phyloP scores from a whole-genome alignment of 2,113 vertebrate species.

The Epinephelus fuscoguttatus region DNA sequence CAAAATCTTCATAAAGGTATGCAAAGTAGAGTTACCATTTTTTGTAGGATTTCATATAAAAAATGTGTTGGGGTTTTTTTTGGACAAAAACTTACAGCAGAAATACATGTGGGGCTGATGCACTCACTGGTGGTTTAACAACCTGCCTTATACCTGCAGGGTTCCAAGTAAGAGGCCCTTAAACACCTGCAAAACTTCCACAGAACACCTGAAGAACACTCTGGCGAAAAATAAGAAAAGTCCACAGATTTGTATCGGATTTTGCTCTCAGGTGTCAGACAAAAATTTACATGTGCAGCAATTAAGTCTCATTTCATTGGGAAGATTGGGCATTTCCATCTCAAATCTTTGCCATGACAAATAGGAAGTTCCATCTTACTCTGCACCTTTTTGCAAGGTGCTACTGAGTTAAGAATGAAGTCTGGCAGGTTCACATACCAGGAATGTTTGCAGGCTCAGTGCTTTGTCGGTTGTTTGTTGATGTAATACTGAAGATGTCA shows the following conservation, averaged over 20 bases:
- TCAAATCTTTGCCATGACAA: not conserved
- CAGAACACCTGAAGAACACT: not conserved
- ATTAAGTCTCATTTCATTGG: not conserved
- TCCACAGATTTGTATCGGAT: not conserved
- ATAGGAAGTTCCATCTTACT: conserved; percentile 1
- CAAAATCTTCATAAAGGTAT: not conserved
- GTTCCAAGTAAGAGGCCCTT: too few relatives aligned
- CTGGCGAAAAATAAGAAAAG: not conserved
- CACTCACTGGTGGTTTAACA: too few relatives aligned
- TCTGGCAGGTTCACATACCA: not conserved
- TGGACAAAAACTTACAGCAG: not conserved
- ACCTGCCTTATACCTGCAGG: too few relatives aligned
- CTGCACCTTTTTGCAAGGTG: not conserved
- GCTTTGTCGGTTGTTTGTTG: not conserved
- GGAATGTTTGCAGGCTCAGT: not conserved
- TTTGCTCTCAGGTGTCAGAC: not conserved
- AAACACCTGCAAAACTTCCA: not conserved
- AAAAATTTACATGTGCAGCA: not conserved
- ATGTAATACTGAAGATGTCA: not conserved
- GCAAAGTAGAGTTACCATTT: not conserved
- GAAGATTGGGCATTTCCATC: not conserved
- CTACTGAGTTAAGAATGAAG: not conserved
- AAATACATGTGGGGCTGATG: too few relatives aligned
- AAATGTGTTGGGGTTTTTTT: not conserved
- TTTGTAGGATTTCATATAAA: not conserved